Conservation (phyloP, 1,140 invertebrate genomes). For the Probaryconus sp. region DNA sequence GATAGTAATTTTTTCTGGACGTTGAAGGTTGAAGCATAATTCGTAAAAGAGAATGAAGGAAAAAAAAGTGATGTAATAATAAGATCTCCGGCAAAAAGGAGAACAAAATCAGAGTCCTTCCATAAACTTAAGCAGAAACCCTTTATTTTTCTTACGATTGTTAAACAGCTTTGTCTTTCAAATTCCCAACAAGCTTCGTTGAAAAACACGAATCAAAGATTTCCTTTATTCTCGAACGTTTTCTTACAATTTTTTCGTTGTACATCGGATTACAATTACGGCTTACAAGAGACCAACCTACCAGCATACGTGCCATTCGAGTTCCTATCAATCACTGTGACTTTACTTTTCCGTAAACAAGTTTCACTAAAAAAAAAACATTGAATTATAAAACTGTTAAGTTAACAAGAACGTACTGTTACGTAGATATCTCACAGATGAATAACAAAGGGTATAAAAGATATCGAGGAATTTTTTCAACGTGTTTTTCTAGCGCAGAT, state of each 20-base stretch:
- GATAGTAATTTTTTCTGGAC: too few relatives aligned
- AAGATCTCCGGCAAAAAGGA: too few relatives aligned
- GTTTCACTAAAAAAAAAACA: conserved; percentile 2
- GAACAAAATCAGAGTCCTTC: too few relatives aligned
- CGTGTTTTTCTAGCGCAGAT: too few relatives aligned
- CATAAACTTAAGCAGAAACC: too few relatives aligned
- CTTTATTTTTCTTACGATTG: conserved; percentile 12
- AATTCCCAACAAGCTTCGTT: conserved; percentile 1
- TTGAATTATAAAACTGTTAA: conserved; percentile 8
- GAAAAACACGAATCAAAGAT: conserved; percentile 25
- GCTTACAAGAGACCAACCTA: conserved; percentile 16
- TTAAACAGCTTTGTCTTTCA: conserved; percentile 13
- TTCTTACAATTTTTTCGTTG: conserved; percentile 9
- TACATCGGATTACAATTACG: conserved; percentile 28
- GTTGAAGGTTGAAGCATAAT: too few relatives aligned
- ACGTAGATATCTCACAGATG: not conserved
- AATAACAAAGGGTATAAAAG: not conserved
- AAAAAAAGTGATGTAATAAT: too few relatives aligned
- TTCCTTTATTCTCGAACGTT: conserved; percentile 9
- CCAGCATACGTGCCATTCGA: conserved; percentile 33
- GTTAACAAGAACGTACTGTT: not conserved
- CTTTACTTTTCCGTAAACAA: conserved; percentile 17
- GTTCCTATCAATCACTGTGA: conserved; percentile 29
- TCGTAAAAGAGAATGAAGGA: too few relatives aligned
- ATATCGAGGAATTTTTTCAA: not conserved